phyloP scores from a whole-genome alignment of 2,113 vertebrate species.

The Haplochromis burtoni region DNA sequence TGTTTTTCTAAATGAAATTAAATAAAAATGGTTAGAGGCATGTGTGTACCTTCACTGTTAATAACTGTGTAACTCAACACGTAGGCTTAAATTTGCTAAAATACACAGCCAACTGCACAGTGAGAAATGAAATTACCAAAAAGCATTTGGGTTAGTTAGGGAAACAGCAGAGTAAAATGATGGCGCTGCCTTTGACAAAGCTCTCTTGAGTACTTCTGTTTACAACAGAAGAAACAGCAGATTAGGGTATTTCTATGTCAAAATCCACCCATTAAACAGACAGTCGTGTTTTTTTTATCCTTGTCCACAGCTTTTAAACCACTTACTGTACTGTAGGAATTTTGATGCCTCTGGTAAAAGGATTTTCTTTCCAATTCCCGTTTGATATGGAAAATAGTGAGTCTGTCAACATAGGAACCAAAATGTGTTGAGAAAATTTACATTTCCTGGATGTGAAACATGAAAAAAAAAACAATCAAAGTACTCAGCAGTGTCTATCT shows the following conservation, averaged over 20 bases:
- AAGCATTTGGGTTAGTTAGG: conserved; percentile 16
- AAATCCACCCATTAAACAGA: conserved; percentile 60
- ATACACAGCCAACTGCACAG: neutral
- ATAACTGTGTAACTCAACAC: neutral
- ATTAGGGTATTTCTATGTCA: conserved; percentile 62
- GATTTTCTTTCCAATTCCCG: conserved; percentile 33
- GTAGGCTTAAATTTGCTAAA: neutral
- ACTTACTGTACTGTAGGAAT: conserved; percentile 44
- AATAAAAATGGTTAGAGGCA: neutral
- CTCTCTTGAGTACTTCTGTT: conserved; percentile 52
- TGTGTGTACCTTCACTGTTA: neutral
- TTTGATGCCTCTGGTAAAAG: conserved; percentile 30
- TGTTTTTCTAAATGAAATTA: neutral
- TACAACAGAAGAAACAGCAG: conserved; percentile 57
- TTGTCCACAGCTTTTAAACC: conserved; percentile 60
- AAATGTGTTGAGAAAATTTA: conserved; percentile 14
- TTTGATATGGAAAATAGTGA: conserved; percentile 59
- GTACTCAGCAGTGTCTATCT: neutral
- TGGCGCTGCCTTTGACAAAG: conserved; percentile 48
- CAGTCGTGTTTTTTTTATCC: conserved; percentile 37
- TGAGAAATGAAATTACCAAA: neutral
- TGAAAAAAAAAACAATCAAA: neutral
- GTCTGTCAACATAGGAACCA: conserved; percentile 11
- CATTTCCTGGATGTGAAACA: conserved; percentile 21
- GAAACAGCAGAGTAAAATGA: conserved; percentile 7